phyloP scores from a whole-genome alignment of 2,888 invertebrate genomes.

The Parnassius glacialis region DNA sequence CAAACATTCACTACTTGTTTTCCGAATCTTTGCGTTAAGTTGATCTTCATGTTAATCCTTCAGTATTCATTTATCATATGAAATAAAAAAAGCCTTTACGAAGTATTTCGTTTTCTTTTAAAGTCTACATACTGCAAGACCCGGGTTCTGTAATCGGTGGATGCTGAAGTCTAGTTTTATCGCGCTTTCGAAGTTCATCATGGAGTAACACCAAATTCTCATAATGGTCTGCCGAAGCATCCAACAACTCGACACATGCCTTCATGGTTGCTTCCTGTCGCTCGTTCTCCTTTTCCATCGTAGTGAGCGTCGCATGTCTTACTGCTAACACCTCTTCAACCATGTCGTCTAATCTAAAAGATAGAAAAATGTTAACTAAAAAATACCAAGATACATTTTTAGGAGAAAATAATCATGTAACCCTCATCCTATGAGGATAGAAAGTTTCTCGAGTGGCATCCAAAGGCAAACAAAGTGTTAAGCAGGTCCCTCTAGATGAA shows the following conservation, averaged over 20 bases:
- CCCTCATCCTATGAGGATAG: no score
- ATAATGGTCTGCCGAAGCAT: conserved; percentile 64
- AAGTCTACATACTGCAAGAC: neutral
- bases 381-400: no score
- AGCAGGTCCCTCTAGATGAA: no score
- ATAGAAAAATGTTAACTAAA: no score
- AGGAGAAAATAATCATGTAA: no score
- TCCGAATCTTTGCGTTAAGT: no score
- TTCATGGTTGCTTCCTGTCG: conserved; percentile 55
- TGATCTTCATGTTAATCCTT: no score
- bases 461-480: no score
- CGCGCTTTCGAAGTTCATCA: conserved; percentile 55
- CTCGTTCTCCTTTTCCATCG: conserved; percentile 53
- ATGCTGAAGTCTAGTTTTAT: conserved; percentile 36
- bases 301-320: conserved; percentile 54
- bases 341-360: conserved; percentile 55
- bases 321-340: conserved; percentile 59
- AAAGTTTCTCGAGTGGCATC: no score
- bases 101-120: neutral
- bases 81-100: no score
- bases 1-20: no score
- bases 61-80: no score
- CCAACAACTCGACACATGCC: conserved; percentile 58
- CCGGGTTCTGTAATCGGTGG: conserved; percentile 59
- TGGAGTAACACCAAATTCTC: conserved; percentile 61